A percentile compares a stretch with the other conserved stretches of the same genome.
Evolutionary conservation across 2,797 vertebrate genomes (phyloP).

Genomic region (Phalanger gymnotis): DNA sequence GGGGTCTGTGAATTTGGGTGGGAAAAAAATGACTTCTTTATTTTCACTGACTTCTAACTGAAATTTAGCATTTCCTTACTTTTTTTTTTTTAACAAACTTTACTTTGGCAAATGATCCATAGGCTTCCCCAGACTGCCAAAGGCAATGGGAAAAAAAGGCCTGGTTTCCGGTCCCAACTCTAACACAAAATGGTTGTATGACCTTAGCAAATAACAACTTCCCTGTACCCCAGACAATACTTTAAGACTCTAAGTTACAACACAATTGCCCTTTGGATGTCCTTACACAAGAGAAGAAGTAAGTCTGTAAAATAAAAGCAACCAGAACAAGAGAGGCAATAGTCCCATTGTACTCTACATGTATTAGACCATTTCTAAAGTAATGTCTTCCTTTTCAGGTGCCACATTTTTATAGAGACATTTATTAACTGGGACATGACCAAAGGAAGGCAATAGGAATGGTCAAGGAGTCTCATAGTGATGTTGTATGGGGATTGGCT

Average conservation of each 20-base stretch:
- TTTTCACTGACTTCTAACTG: neutral
- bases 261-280: neutral
- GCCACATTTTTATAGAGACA: neutral
- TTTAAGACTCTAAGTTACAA: neutral
- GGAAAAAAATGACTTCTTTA: neutral
- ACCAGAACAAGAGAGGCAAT: neutral
- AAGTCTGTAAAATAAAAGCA: neutral
- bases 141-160: neutral
- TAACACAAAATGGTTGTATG: neutral
- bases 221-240: neutral
- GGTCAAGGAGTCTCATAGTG: neutral
- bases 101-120: neutral
- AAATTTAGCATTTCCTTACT: neutral
- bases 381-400: neutral
- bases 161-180: neutral
- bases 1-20: neutral
- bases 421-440: neutral
- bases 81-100: neutral
- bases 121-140: neutral
- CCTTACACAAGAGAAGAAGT: neutral
- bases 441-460: neutral
- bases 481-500: neutral
- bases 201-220: neutral
- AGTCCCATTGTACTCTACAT: neutral
- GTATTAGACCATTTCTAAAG: neutral